Base-by-base conservation (phyloP, 2,797 vertebrate species). In the Coracias cyanogaster region DNA sequence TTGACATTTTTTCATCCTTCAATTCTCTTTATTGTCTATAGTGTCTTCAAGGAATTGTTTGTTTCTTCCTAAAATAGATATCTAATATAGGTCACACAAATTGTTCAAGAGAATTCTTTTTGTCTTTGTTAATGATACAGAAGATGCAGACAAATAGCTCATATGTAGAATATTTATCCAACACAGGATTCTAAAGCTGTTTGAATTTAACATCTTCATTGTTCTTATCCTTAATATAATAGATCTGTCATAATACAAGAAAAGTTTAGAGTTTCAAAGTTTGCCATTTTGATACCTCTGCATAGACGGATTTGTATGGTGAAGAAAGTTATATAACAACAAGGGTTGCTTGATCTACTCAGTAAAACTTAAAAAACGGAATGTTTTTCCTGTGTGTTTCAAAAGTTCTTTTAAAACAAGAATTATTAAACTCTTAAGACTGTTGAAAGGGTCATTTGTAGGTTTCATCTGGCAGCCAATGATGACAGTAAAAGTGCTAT, bases 61-160 rank as follows among this genome's bases (percentile, higher is more conserved):
- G 3, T 57, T 74, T 85, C 21, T 82, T 82, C 25, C 41, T 60
- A 74, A 85, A 94, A 91, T 54, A 94, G 10, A 29, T 62, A 21
- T 2, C 5, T 82, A 46, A 70, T 48, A 73, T 6, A 87, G 26
- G 21, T 70, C 22, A 33, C 17, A 82, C 26, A 17, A 73, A 82
- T 57, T 54, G 25, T 72, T 78, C 45, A 72, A 71, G 14, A 43
- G 2, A 66, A 65, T 78, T 49, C 5, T 76, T 92, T 95, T 76
- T 65, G 28, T 82, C 17, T 54, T 72, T 28, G 9, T 41, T 87
- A 82, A 55, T 31, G 12, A 51, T 66, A 85, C 74, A 81, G 20
- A 24, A 0, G 7, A 71, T 61, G 10, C 10, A 92, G 55, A 74
- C 5, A 86, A 81, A 74, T 6, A 57, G 28, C 6, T 84, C 17